These are phyloP conservation scores for Anagyrus pseudococci DNA, from an alignment of 2,888 invertebrate species.

Conservation along the genomic window DNA sequence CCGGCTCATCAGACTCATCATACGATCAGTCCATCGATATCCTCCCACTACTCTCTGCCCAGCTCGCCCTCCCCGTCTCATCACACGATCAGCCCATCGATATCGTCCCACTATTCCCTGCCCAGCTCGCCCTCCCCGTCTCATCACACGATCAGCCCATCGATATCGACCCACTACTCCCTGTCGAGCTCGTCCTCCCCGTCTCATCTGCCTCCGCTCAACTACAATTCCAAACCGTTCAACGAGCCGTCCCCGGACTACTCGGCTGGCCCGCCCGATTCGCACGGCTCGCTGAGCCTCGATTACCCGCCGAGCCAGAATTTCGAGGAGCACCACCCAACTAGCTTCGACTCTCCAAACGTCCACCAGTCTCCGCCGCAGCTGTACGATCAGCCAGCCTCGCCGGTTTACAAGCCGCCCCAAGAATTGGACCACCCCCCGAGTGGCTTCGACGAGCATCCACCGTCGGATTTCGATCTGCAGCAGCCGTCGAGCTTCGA, in stretches of 20 bases:
- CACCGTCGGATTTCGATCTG: too few relatives aligned
- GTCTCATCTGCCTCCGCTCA: too few relatives aligned
- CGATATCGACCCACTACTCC: conserved; percentile 19
- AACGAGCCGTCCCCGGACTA: conserved; percentile 1
- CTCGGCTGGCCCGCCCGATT: background rate
- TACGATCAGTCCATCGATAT: background rate
- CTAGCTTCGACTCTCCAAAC: background rate
- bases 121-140: too few relatives aligned
- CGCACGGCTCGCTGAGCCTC: conserved; percentile 8
- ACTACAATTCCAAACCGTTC: conserved; percentile 29
- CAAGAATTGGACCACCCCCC: background rate
- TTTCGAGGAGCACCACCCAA: background rate
- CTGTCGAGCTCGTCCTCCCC: too few relatives aligned
- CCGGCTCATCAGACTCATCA: background rate
- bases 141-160: background rate
- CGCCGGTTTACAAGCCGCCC: background rate
- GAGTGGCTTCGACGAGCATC: background rate
- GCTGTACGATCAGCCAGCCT: conserved; percentile 2
- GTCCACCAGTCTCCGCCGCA: background rate
- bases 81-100: background rate
- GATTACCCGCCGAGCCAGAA: conserved; percentile 1
- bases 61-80: too few relatives aligned
- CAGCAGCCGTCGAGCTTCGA: background rate
- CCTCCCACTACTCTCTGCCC: conserved; percentile 6
- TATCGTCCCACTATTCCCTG: conserved; percentile 2